Base-by-base conservation (phyloP, 2,113 vertebrate genomes). In the Glaucomys volans region DNA sequence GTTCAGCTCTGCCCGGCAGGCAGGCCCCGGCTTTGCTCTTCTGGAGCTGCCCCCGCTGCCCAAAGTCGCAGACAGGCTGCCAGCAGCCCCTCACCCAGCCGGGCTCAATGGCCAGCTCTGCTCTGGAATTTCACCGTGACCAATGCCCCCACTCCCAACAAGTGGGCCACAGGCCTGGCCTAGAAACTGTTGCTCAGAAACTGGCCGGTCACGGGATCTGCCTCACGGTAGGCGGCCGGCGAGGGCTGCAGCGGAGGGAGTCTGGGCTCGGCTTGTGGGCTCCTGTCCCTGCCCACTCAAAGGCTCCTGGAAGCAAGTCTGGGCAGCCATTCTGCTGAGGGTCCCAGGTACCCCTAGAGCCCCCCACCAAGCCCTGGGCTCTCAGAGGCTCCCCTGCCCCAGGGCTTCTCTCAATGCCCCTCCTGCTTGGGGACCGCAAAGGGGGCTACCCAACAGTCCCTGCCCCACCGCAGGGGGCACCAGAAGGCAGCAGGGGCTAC, bases 131-230 rank as follows among this genome's bases (percentile, higher is more conserved):
- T 5, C 7, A 1, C 37, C 28, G 26, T n/a, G 40, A 8, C 59
- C 32, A 35, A 22, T 14, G 64, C 8, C 20, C 10, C 57, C 17
- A 20, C 57, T 62, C 76, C 50, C 10, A 37, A 59, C 54, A 89
- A 66, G 85, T 69, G 66, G 77, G 72, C 93, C 90, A 44, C 2
- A 8, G 66, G 71, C 47, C 74, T 69, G 93, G 47, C 87, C 54
- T 90, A 72, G 72, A 64, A 72, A 76, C 67, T 6, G 50, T 32
- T 69, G 87, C 82, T 87, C 88, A 62, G 82, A 76, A 62, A 74
- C 84, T 22, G 7, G 37, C 30, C 1, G 4, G 69, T 59, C 80
- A n/a, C 13, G 2, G 80, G 83, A 20, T 35, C 40, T 26, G 52
- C 35, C 26, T 91, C 92, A 28, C 52, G 1, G 92, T 67, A 47